Base-by-base conservation (phyloP, 2,797 vertebrate genomes). In the Macrochelys suwanniensis region DNA sequence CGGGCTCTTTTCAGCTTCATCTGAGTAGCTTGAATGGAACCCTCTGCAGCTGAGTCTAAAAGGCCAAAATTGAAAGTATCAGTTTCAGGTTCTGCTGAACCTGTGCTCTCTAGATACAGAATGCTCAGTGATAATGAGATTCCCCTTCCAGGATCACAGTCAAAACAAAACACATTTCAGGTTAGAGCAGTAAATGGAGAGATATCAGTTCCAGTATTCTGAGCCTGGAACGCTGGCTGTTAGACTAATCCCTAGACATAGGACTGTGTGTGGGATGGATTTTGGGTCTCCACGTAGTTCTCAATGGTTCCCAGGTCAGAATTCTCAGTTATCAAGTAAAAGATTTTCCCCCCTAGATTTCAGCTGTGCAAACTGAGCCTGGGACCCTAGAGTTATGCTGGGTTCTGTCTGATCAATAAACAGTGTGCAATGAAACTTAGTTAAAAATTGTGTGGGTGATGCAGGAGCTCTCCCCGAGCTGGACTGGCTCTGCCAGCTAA, bases 1-100 rank as follows among this genome's bases (percentile, higher is more conserved):
- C 98, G 98, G 76, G 99, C 99, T 98, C 99, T 98, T 98, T 99
- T 99, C 92, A 99, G 98, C 98, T 99, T 99, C 98, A 98, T 98
- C 95, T 99, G 99, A 47, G 98, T 98, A 57, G 98, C 98, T 95
- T 99, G 98, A 94, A 98, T 97, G 92, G 99, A 98, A 50, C 98
- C 97, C 91, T 99, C 99, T 85, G 98, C 97, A 94, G 98, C 97
- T 11, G 98, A 98, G 97, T 99, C 99, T 99, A 80, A 87, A 97
- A 96, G 96, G 93, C 92, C 93, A 97, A 93, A 96, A 94, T 8
- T 57, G 84, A 96, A 96, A 96, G 81, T 49, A 68, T 94, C 87
- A 89, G 83, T 57, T 93, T 77, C 92, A 94, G 87, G 92, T 82
- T 88, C 51, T 6, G 11, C 80, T 53, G 31, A 26, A 12, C 1